Base-by-base conservation (phyloP, 2,113 vertebrate species). In the Microcebus ravelobensis region DNA sequence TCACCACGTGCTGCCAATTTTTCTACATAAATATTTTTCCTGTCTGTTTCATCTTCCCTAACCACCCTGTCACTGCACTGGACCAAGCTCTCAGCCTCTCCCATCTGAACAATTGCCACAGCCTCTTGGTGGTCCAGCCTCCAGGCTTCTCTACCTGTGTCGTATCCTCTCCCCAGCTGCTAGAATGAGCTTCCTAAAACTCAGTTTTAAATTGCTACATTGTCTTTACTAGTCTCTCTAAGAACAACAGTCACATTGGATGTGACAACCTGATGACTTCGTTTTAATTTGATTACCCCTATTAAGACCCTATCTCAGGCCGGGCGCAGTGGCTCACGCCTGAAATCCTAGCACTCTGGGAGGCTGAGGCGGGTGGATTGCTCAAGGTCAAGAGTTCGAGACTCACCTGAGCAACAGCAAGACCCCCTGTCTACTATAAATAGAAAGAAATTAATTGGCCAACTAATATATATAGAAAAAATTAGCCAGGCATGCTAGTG, bases 21-120 rank as follows among this genome's bases (percentile, higher is more conserved):
- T 42, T 23, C 74, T 81, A 95, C 48, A 20, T 61, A 84, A 84
- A 90, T 92, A 70, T 48, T 77, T 95, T 93, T 76, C 70, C 31
- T 67, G 63, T 86, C 77, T 90, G 17, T 82, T 83, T 74, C 71
- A 85, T 82, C 39, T 67, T 70, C 23, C 55, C 34, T 65, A 83
- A 74, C 8, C 10, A 27, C 13, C 31, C 31, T 87, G 45, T 11
- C 55, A 18, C 68, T 76, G 14, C 18, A 3, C 2, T 36, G 29
- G 50, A 34, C 67, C 59, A 50, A 86, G 34, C 34, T 61, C 52
- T 86, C 76, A 45, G 36, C 31, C 55, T 71, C 25, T 67, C 85
- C 52, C 29, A 6, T 55, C 71, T 57, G 45, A 90, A 89, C 23
- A 48, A 1, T 12, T 67, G 5, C 34, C 70, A 50, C 3, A 63